A percentile compares a stretch with the other conserved stretches of the same genome.
These are phyloP conservation scores for Nesoenas mayeri DNA, from an alignment of 2,113 vertebrate genomes.

Conservation along the genomic window DNA sequence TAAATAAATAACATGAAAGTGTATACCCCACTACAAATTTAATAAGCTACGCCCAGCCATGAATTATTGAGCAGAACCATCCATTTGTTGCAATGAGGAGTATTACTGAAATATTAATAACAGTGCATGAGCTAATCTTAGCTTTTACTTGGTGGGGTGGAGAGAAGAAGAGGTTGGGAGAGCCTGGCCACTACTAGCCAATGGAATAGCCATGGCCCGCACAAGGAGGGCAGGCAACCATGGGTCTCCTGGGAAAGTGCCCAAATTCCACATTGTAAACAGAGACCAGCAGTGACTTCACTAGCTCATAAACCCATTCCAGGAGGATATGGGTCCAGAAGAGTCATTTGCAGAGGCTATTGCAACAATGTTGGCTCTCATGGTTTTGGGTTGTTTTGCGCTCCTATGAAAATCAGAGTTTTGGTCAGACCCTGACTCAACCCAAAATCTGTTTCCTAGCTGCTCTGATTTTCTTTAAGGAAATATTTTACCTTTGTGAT, in stretches of 20 bases:
- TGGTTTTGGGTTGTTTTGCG: background rate
- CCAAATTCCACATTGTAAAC: fast-evolving
- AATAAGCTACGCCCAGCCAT: conserved; percentile 16
- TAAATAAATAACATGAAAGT: conserved; percentile 61
- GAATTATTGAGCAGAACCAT: conserved; percentile 55
- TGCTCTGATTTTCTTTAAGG: background rate
- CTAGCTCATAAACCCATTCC: background rate
- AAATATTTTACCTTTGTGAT: background rate
- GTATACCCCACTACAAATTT: conserved; percentile 35
- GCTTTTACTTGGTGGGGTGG: background rate
- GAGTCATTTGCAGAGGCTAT: background rate
- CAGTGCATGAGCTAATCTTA: background rate
- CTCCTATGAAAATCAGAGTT: background rate
- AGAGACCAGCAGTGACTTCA: background rate
- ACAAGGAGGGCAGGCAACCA: fast-evolving
- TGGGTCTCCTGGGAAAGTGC: fast-evolving
- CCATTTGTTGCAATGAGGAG: conserved; percentile 6
- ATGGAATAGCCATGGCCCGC: fast-evolving
- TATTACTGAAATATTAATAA: conserved; percentile 50
- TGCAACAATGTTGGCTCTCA: background rate
- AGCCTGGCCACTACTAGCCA: background rate
- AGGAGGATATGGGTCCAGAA: background rate
- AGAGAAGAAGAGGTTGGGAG: background rate
- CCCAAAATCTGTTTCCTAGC: background rate
- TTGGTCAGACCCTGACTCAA: background rate